A percentile compares a stretch with the other conserved stretches of the same genome.
Conservation (phyloP, 2,113 vertebrate genomes). For the Nothocercus julius region DNA sequence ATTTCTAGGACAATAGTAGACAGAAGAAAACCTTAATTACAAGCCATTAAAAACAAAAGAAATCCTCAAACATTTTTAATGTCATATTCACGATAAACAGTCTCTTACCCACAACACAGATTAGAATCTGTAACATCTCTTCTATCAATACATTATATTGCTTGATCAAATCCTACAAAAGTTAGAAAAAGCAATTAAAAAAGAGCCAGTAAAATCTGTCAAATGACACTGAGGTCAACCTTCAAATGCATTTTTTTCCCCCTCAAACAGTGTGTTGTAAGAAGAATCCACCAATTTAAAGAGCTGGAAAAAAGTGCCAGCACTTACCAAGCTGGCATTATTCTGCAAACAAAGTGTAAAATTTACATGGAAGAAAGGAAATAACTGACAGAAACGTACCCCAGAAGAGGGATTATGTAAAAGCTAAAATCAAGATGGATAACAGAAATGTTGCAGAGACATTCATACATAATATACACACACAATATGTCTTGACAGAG, state of each 20-base stretch:
- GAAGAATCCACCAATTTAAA: neutral
- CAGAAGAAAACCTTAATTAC: neutral
- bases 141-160: constrained; percentile 92
- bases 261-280: neutral
- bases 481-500: rapidly evolving
- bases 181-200: neutral
- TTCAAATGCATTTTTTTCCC: neutral
- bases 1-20: neutral
- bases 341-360: neutral
- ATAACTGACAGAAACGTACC: neutral
- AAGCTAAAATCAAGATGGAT: neutral
- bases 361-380: neutral
- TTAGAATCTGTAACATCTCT: constrained; percentile 94
- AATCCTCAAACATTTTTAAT: neutral
- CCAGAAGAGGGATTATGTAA: neutral
- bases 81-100: neutral
- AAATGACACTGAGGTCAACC: neutral
- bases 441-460: too few relatives aligned
- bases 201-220: neutral
- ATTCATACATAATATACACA: too few relatives aligned
- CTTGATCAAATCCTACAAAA: constrained; percentile 88
- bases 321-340: neutral
- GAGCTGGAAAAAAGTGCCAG: neutral
- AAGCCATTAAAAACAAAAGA: neutral
- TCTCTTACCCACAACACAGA: constrained; percentile 87